Base-by-base conservation (phyloP, 2,113 vertebrate species). In the Actenoides hombroni region DNA sequence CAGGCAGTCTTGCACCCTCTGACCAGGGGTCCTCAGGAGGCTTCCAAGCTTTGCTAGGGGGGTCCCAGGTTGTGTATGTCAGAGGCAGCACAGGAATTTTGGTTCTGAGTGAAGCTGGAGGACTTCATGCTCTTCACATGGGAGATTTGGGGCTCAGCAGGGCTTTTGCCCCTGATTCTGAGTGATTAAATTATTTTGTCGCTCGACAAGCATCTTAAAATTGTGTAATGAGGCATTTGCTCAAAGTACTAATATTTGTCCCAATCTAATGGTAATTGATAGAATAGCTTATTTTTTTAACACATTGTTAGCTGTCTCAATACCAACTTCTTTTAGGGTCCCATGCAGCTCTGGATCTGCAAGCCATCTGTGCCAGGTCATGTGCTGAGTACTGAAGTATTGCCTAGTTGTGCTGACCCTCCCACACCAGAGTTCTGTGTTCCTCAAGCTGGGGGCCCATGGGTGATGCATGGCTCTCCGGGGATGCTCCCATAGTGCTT, bases 281-380 rank as follows among this genome's bases (percentile, higher is more conserved):
- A 57, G 31, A 78, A 65, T 8, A 69, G 26, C 26, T 24, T 68
- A 2, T 11, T 44, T 76, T 76, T 35, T 69, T 7, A 48, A 23
- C 13, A 15, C 53, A 19, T 57, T 83, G 9, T 49, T 67, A 65
- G 16, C 46, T 84, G 39, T 53, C 61, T 76, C 39, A 39, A 56
- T 85, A 57, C 25, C 1, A 3, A 21, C 44, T 80, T 80, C 25
- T 40, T 83, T 56, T 10, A n/a, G 56, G 23, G 40, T 86, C 37
- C 39, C 40, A 53, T 20, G 12, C 42, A 67, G 11, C 51, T 63
- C 19, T 14, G 25, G 61, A 86, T 11, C 68, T 61, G 25, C 3
- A 0, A 86, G 21, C 33, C 15, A 63, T 21, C 9, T 9, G 65
- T 1, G 0, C 5, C 1, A 0, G 28, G 10, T 44, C 0, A 1